Conservation (phyloP, 1,140 invertebrate genomes). For the Plectrocnemia conspersa region DNA sequence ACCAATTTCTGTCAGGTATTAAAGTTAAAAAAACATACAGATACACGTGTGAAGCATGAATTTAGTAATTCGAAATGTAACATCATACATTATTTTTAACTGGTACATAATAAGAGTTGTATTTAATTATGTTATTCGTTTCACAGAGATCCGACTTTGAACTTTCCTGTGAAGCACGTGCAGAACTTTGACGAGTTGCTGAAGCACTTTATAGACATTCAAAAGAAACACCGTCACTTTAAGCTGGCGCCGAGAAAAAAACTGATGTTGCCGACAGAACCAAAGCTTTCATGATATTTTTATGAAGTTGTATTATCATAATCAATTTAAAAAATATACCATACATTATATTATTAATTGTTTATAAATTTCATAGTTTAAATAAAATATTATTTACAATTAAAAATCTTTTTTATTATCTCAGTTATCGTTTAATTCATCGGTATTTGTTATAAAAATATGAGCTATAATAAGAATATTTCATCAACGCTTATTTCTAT, state of each 20-base stretch:
- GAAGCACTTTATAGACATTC: conserved; percentile 41
- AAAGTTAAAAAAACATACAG: too few species aligned
- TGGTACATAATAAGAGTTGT: conserved; percentile 4
- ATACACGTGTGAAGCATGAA: too few species aligned
- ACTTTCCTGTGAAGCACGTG: background rate
- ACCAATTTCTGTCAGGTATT: conserved; percentile 24
- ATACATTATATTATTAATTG: background rate
- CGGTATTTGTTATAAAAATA: too few species aligned
- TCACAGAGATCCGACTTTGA: conserved; percentile 8
- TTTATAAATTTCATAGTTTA: background rate
- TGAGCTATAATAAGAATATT: too few species aligned
- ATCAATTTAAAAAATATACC: background rate
- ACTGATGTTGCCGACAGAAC: conserved; percentile 23
- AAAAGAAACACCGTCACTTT: conserved; percentile 42
- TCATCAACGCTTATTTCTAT: too few species aligned
- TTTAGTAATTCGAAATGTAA: too few species aligned
- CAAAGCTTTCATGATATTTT: conserved; percentile 30
- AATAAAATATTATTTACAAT: conserved; percentile 1
- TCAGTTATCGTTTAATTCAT: too few species aligned
- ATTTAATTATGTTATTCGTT: background rate
- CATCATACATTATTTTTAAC: background rate
- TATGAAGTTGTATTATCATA: background rate
- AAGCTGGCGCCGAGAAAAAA: conserved; percentile 38
- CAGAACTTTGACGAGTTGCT: conserved; percentile 41
- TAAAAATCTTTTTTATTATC: too few species aligned